Conservation (phyloP, 1,140 invertebrate species). For the Atta colombica region DNA sequence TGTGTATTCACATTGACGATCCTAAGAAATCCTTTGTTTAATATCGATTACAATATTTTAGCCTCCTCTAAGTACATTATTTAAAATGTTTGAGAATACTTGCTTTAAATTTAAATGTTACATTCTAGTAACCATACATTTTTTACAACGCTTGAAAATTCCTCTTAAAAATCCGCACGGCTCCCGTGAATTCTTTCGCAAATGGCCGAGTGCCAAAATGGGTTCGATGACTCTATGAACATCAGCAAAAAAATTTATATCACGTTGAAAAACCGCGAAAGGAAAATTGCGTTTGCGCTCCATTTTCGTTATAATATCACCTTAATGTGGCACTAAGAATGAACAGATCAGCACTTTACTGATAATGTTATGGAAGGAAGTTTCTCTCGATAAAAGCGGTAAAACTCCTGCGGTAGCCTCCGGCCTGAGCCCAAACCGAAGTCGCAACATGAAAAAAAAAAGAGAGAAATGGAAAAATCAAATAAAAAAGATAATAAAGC, state of each 20-base stretch:
- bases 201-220: background rate
- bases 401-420: background rate
- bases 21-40: too few species aligned
- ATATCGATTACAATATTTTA: too few species aligned
- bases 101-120: slow-evolving; percentile 11
- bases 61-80: too few species aligned
- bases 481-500: background rate
- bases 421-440: slow-evolving; percentile 11
- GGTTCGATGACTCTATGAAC: background rate
- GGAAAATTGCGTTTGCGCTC: background rate
- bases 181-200: background rate
- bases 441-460: slow-evolving; percentile 9
- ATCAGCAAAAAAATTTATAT: slow-evolving; percentile 15
- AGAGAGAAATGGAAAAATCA: background rate
- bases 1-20: too few species aligned
- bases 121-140: background rate
- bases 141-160: background rate
- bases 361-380: background rate
- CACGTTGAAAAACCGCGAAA: slow-evolving; percentile 6
- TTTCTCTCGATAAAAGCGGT: slow-evolving; percentile 19
- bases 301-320: slow-evolving; percentile 30
- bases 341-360: slow-evolving; percentile 9
- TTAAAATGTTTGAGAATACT: background rate
- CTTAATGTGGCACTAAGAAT: slow-evolving; percentile 1
- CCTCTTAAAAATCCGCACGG: background rate